phyloP scores from a whole-genome alignment of 2,888 invertebrate genomes.

The Bombylius major region DNA sequence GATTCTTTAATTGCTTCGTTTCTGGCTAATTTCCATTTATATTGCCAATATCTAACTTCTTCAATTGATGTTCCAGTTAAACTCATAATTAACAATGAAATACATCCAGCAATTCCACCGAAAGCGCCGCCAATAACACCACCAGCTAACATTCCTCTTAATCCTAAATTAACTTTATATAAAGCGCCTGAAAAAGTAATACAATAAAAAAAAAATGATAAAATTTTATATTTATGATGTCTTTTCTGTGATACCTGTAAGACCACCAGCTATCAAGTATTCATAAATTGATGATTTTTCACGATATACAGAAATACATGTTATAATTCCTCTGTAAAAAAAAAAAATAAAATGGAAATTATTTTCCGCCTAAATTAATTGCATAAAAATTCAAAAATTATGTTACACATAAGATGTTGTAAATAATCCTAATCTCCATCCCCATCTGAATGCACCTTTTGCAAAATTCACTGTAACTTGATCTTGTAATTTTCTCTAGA shows the following conservation, averaged over 20 bases:
- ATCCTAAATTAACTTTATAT: slow-evolving; percentile 55
- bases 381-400: too few species aligned
- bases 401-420: slow-evolving; percentile 55
- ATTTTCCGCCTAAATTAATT: too few species aligned
- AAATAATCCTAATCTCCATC: slow-evolving; percentile 55
- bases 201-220: background rate
- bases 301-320: slow-evolving; percentile 51
- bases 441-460: slow-evolving; percentile 58
- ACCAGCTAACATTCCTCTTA: slow-evolving; percentile 55
- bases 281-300: slow-evolving; percentile 54
- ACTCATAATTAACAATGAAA: slow-evolving; percentile 43
- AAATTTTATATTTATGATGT: background rate
- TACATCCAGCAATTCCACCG: slow-evolving; percentile 46
- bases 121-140: slow-evolving; percentile 47
- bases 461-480: slow-evolving; percentile 54
- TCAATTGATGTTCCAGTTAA: slow-evolving; percentile 49
- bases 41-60: slow-evolving; percentile 48
- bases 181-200: slow-evolving; percentile 38
- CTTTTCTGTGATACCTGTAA: slow-evolving; percentile 33
- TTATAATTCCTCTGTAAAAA: slow-evolving; percentile 47
- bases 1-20: slow-evolving; percentile 30
- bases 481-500: slow-evolving; percentile 57
- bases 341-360: background rate
- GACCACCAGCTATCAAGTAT: slow-evolving; percentile 49
- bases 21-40: slow-evolving; percentile 36